Evolutionary conservation across 2,797 vertebrate species (phyloP).

Genomic region (Sphaeramia orbicularis): DNA sequence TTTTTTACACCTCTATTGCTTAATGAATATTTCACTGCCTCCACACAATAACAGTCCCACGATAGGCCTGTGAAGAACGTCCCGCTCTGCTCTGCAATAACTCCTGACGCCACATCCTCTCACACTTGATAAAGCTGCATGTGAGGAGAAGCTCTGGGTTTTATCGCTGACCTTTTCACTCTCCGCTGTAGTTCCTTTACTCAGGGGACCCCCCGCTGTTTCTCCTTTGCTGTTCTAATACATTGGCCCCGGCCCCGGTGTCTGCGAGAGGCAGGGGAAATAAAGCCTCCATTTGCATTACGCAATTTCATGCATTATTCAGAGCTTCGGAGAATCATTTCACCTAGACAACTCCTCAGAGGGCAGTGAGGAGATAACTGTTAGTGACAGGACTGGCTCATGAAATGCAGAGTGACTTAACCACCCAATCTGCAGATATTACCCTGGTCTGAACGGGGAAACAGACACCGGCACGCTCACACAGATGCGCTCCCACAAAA

Average conservation of each 20-base stretch:
- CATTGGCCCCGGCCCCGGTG: constrained; percentile 50
- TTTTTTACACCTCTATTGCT: too few relatives aligned
- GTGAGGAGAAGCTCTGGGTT: constrained; percentile 64
- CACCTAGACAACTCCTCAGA: constrained; percentile 78
- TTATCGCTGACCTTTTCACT: constrained; percentile 79
- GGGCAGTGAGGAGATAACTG: constrained; percentile 77
- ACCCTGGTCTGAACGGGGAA: constrained; percentile 68
- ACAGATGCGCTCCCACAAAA: constrained; percentile 38
- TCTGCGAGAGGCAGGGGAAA: constrained; percentile 70
- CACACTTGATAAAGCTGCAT: constrained; percentile 57
- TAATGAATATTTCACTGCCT: constrained; percentile 77
- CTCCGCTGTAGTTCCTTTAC: constrained; percentile 58
- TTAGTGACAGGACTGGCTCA: constrained; percentile 79
- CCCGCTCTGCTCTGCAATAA: constrained; percentile 60
- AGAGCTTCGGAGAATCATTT: constrained; percentile 78
- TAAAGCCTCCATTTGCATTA: constrained; percentile 84
- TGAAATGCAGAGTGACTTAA: constrained; percentile 83
- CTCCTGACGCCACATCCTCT: constrained; percentile 24
- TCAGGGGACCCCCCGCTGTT: constrained; percentile 67
- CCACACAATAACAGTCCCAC: constrained; percentile 70
- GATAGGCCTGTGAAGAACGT: constrained; percentile 58
- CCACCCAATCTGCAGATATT: constrained; percentile 79
- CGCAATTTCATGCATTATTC: constrained; percentile 87
- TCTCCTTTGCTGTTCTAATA: constrained; percentile 56
- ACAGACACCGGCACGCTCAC: constrained; percentile 49